phyloP scores from a whole-genome alignment of 2,797 vertebrate species.

The Tokudaia tokunoshimensis region DNA sequence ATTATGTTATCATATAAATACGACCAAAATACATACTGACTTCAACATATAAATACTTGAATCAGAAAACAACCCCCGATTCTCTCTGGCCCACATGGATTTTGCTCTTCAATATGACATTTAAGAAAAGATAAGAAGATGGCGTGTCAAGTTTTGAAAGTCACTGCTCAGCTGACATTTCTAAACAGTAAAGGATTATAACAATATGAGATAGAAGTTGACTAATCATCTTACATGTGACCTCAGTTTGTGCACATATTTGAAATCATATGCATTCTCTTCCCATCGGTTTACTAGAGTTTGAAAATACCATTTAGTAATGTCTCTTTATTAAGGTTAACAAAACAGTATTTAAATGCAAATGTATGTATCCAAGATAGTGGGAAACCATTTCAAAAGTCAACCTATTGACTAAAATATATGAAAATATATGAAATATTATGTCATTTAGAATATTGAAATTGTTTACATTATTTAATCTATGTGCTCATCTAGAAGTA shows the following conservation, averaged over 20 bases:
- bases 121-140: conserved; percentile 79
- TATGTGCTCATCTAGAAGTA: not conserved
- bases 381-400: not conserved
- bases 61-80: conserved; percentile 61
- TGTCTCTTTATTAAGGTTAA: not conserved
- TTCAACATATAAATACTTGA: conserved; percentile 43
- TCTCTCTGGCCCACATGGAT: conserved; percentile 19
- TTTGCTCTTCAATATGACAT: conserved; percentile 70
- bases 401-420: not conserved
- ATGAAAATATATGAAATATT: not conserved
- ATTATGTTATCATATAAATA: conserved; percentile 49
- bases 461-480: not conserved
- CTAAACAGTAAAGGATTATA: conserved; percentile 76
- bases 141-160: conserved; percentile 58
- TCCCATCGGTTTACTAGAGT: conserved; percentile 46
- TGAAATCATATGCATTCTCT: conserved; percentile 61
- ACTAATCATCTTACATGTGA: conserved; percentile 76
- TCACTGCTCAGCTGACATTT: conserved; percentile 73
- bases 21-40: conserved; percentile 51
- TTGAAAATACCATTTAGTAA: conserved; percentile 58
- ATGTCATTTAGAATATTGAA: not conserved
- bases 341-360: not conserved
- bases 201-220: conserved; percentile 63
- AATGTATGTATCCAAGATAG: not conserved
- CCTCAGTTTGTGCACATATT: conserved; percentile 45